These are phyloP conservation scores for Podarcis raffonei DNA, from an alignment of 2,113 vertebrate species.

Conservation along the genomic window DNA sequence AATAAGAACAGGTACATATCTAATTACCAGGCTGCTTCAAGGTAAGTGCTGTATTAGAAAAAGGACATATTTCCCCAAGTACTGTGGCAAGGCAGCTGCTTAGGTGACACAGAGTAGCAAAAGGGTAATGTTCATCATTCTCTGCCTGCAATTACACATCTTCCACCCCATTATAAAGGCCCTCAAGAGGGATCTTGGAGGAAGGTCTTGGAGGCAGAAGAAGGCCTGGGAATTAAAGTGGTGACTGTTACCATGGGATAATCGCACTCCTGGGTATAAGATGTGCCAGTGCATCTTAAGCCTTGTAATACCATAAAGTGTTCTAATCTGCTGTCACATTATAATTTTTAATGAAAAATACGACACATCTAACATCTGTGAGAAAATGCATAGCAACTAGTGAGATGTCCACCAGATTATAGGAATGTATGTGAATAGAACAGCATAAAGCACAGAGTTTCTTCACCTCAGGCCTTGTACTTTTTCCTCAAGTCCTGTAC, in stretches of 20 bases:
- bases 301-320: constrained; percentile 58
- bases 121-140: neutral
- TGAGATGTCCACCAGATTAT: neutral
- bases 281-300: constrained; percentile 63
- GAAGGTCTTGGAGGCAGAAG: neutral
- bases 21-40: constrained; percentile 6
- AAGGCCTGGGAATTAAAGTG: neutral
- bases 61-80: neutral
- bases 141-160: constrained; percentile 1
- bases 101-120: constrained; percentile 9
- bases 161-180: neutral
- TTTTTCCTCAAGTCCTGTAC: neutral
- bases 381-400: constrained; percentile 47
- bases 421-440: neutral
- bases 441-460: no score
- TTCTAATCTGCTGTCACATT: constrained; percentile 69
- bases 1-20: neutral
- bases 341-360: constrained; percentile 76
- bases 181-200: neutral
- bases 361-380: constrained; percentile 54
- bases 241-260: constrained; percentile 49
- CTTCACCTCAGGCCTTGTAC: neutral
- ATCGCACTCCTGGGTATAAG: constrained; percentile 52
- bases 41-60: neutral
- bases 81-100: neutral